Conservation (phyloP, 1,140 invertebrate genomes). For the Calephelis nemesis region DNA sequence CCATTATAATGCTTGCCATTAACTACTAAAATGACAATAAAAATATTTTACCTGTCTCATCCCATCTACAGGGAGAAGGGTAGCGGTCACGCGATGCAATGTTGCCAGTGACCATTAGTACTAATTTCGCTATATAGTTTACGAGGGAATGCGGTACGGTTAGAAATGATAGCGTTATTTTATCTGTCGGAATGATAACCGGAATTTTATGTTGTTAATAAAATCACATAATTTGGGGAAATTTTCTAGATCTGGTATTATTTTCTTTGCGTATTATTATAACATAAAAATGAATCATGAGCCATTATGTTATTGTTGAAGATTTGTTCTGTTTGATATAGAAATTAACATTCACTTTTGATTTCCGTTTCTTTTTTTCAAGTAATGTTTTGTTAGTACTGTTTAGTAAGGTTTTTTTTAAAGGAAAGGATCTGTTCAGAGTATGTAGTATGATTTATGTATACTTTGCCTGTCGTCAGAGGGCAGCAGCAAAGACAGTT, state of each 20-base stretch:
- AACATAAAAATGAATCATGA: no score
- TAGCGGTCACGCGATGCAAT: conserved; percentile 53
- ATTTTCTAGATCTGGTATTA: conserved; percentile 2
- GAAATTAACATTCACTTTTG: no score
- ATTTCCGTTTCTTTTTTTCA: no score
- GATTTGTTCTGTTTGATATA: no score
- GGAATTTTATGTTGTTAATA: conserved; percentile 28
- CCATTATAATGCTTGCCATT: conserved; percentile 50
- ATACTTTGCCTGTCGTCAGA: no score
- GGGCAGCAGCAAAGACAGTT: no score
- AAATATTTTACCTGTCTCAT: conserved; percentile 64
- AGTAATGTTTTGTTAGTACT: no score
- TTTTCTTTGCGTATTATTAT: neutral
- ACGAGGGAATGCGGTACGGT: conserved; percentile 38
- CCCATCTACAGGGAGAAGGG: conserved; percentile 35
- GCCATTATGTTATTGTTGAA: no score
- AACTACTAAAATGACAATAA: conserved; percentile 56
- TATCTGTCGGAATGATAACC: conserved; percentile 30
- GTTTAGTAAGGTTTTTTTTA: no score
- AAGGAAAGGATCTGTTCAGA: no score
- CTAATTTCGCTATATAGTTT: conserved; percentile 56
- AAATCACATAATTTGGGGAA: conserved; percentile 21
- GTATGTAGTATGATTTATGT: no score
- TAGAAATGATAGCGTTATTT: conserved; percentile 26
- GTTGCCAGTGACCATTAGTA: conserved; percentile 51